Conservation (phyloP, 2,113 vertebrate genomes). For the Origma solitaria region DNA sequence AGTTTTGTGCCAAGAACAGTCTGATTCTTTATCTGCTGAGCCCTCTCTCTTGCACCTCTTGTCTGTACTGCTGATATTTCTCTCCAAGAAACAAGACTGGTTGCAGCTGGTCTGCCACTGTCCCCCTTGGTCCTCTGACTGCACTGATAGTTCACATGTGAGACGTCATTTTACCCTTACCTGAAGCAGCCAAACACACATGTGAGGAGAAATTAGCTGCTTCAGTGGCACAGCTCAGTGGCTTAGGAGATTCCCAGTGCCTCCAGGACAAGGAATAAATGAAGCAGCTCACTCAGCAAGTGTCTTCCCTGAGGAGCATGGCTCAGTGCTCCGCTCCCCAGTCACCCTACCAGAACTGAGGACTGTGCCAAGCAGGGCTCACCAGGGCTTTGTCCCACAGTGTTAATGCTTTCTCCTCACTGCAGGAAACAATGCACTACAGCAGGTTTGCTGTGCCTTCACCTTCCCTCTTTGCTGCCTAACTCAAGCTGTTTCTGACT, state of each 20-base stretch:
- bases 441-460: neutral
- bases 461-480: neutral
- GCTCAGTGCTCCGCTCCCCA: neutral
- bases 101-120: neutral
- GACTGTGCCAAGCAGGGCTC: neutral
- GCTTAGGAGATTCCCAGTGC: neutral
- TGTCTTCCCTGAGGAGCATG: neutral
- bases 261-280: neutral
- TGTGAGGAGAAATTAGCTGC: constrained; percentile 18
- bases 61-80: neutral
- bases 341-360: neutral
- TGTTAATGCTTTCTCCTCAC: neutral
- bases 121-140: neutral
- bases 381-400: neutral
- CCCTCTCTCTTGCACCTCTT: neutral
- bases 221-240: neutral
- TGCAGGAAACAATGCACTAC: neutral
- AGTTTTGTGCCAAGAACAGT: neutral
- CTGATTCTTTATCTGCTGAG: neutral
- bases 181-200: neutral
- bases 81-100: neutral
- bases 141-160: neutral
- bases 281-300: neutral
- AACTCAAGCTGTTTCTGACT: neutral
- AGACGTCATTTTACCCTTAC: neutral